Base-by-base conservation (phyloP, 2,113 vertebrate genomes). In the Bucco capensis region DNA sequence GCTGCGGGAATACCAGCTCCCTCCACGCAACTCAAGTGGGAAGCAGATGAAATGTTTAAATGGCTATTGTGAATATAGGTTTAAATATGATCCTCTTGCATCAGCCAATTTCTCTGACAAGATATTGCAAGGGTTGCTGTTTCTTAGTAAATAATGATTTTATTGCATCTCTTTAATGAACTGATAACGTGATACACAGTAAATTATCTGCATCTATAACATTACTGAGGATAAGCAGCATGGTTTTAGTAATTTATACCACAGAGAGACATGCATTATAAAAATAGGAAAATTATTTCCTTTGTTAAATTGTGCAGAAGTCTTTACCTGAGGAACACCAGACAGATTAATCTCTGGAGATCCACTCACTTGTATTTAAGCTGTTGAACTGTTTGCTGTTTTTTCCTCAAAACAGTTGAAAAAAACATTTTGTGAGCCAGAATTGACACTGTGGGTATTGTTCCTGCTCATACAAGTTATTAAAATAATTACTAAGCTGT, bases 401-500 rank as follows among this genome's bases (percentile, higher is more conserved):
- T 89, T 96, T 96, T 31, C 86, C 90, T 82, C 72, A 76, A 84
- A 94, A 96, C 92, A 87, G 92, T 75, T 65, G 75, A 93, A 91
- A 95, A 89, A 92, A 93, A 74, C 87, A 90, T 96, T 94, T 84
- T 75, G 86, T 11, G 46, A 91, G 95, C 92, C 95, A 79, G 89
- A 86, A 95, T 88, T 78, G 95, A 96, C 91, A 95, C 86, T 69
- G 82, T 93, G 96, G 94, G 95, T 96, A 96, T 96, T 96, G 88
- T 83, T 94, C 77, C 73, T 94, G 94, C 94, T 95, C 95, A 78
- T 72, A 93, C 93, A 96, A 95, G 95, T 90, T 94, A 96, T 93
- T 64, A 93, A 94, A 95, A 95, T 95, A 95, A 96, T 94, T 93
- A 95, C 91, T 79, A 93, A 96, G 93, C 86, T 94, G 88, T 92